Conservation (phyloP, 53 echinoderm and acorn worm species). For the Antedon mediterranea region DNA sequence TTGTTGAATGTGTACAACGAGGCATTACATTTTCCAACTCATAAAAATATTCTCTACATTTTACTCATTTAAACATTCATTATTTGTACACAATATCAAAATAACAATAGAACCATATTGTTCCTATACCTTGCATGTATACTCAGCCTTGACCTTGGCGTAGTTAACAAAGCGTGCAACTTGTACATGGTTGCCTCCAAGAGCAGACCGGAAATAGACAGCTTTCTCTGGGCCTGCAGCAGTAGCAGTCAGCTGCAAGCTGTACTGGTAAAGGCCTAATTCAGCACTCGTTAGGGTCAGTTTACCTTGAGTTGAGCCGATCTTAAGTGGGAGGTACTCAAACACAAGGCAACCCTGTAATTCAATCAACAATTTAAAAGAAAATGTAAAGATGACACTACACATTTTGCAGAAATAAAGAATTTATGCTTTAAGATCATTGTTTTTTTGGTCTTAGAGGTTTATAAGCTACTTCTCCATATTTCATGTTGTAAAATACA, state of each 20-base stretch:
- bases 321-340: slow-evolving; percentile 85
- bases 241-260: slow-evolving; percentile 78
- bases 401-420: no score
- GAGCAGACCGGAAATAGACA: slow-evolving; percentile 75
- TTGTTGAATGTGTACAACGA: no score
- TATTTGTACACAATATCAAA: no score
- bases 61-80: no score
- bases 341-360: slow-evolving; percentile 71
- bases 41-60: no score
- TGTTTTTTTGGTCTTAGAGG: no score
- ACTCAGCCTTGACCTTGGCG: slow-evolving; percentile 95
- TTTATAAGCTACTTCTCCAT: no score
- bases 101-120: not conserved
- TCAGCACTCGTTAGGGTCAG: slow-evolving; percentile 83
- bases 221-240: slow-evolving; percentile 95
- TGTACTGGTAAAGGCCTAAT: slow-evolving; percentile 88
- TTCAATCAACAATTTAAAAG: no score
- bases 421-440: no score
- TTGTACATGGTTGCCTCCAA: slow-evolving; percentile 79
- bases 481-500: no score
- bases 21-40: no score
- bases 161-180: slow-evolving; percentile 77
- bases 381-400: no score
- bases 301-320: slow-evolving; percentile 58
- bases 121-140: slow-evolving; percentile 66